Evolutionary conservation across 2,113 vertebrate genomes (phyloP).

Genomic region (Sorex araneus): DNA sequence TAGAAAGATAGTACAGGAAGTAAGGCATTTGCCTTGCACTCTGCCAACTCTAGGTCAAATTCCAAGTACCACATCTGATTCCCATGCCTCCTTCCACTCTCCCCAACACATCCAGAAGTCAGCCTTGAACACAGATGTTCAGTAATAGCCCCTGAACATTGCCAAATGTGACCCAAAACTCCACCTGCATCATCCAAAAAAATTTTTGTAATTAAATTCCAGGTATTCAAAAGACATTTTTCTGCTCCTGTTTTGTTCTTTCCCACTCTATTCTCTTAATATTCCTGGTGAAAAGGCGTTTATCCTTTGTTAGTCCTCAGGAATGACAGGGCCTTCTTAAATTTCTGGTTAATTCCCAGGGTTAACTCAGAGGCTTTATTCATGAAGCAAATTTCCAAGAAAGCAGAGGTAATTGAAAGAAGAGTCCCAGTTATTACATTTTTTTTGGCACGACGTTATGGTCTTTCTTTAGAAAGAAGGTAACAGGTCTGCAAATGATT

Average conservation of each 20-base stretch:
- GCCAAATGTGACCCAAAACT: too few species aligned
- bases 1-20: too few species aligned
- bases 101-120: too few species aligned
- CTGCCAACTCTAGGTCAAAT: too few species aligned
- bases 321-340: slow-evolving; percentile 58
- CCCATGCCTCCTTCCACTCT: too few species aligned
- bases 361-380: slow-evolving; percentile 52
- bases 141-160: too few species aligned
- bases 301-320: not conserved
- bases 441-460: slow-evolving; percentile 51
- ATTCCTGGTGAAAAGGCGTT: not conserved
- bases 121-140: too few species aligned
- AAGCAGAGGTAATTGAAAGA: slow-evolving; percentile 55
- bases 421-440: slow-evolving; percentile 50
- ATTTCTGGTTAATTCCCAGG: slow-evolving; percentile 51
- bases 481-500: slow-evolving; percentile 42
- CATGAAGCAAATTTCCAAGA: slow-evolving; percentile 49
- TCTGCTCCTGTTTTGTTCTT: not conserved
- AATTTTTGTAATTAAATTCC: not conserved
- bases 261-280: not conserved
- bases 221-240: not conserved
- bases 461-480: slow-evolving; percentile 54
- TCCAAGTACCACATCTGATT: too few species aligned
- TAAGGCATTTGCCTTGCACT: too few species aligned
- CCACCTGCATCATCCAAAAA: too few species aligned